Percentiles rank a stretch among this genome's conserved stretches.
Conservation (phyloP, 1,140 invertebrate genomes). For the Plectus sambesii region DNA sequence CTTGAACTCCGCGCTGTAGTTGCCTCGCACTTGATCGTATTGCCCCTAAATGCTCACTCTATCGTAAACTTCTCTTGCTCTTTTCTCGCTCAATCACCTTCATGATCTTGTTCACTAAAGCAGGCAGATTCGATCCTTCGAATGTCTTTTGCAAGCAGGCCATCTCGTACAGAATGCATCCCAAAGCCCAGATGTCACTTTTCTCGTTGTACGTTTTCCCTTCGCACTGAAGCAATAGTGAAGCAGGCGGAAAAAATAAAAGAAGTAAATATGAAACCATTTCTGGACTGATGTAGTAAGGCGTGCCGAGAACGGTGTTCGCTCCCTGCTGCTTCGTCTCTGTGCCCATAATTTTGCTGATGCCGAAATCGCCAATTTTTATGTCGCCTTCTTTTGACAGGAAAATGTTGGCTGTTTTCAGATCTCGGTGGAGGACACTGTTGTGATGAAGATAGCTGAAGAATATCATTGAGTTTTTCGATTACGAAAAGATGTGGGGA, state of each 20-base stretch:
- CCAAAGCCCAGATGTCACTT: constrained; percentile 67
- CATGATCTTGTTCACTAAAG: constrained; percentile 66
- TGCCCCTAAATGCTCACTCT: constrained; percentile 51
- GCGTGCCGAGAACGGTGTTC: constrained; percentile 65
- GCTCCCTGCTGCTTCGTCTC: constrained; percentile 57
- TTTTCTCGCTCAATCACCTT: constrained; percentile 48
- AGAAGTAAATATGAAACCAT: constrained; percentile 53
- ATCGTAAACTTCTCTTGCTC: constrained; percentile 7
- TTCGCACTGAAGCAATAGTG: constrained; percentile 55
- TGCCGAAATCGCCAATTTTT: constrained; percentile 63
- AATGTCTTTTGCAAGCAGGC: constrained; percentile 66
- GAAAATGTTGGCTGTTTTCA: constrained; percentile 64
- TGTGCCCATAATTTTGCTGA: constrained; percentile 63
- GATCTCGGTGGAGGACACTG: constrained; percentile 56
- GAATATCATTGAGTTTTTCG: constrained; percentile 57
- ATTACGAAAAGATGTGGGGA: constrained; percentile 51
- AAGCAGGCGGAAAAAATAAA: constrained; percentile 13
- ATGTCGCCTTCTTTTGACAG: constrained; percentile 51
- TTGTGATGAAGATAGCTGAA: constrained; percentile 64
- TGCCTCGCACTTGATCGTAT: constrained; percentile 54
- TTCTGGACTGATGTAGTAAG: constrained; percentile 69
- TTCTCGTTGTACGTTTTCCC: constrained; percentile 65
- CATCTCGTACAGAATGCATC: constrained; percentile 69
- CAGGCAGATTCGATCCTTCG: constrained; percentile 63
- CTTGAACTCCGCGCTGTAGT: constrained; percentile 58